Evolutionary conservation across 2,797 vertebrate genomes (phyloP), one percentile per base, ranked within the genome.

Genomic region (Kryptopterus vitreolus): DNA sequence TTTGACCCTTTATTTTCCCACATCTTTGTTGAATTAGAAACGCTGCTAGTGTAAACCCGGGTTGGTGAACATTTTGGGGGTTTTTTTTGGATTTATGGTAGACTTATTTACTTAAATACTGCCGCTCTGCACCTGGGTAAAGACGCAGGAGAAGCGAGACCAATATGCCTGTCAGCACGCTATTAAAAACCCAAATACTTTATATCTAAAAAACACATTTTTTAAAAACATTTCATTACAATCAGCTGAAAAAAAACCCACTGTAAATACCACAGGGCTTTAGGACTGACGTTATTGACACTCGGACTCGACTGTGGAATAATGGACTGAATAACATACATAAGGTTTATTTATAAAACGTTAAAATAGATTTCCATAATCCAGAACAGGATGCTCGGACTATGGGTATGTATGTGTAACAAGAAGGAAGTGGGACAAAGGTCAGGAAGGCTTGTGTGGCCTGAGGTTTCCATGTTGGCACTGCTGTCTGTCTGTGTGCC

Each of bases 61-160:
- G 76, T 65, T 88, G 80, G 33, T 52, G 82, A 81, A 88, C 55
- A 83, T 71, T 59, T n/a, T n/a, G n/a, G n/a, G n/a, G n/a, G n/a
- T n/a, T n/a, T n/a, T n/a, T 65, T 26, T 13, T 22, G 79, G 77
- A 88, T 89, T 86, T 88, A 88, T 88, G 90, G 84, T 83, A 69
- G 4, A 87, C 13, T 38, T 73, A 88, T 89, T 86, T 87, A 87
- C 9, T 55, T 31, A 82, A 7, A 57, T 38, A 73, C 81, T 86
- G 74, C 83, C 66, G 77, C 84, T 55, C 84, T 82, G 70, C 88
- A 87, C 85, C 80, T 86, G 88, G 53, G 71, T 57, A 31, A 26
- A 76, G 77, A 70, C 70, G 15, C 81, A 85, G 1, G 71, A 0
- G 3, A 82, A 82, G 73, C 76, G 72, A 82, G 82, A 88, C 79